A percentile compares a stretch with the other conserved stretches of the same genome.
Conservation (phyloP, 2,797 vertebrate species). For the Zenarchopterus dispar region DNA sequence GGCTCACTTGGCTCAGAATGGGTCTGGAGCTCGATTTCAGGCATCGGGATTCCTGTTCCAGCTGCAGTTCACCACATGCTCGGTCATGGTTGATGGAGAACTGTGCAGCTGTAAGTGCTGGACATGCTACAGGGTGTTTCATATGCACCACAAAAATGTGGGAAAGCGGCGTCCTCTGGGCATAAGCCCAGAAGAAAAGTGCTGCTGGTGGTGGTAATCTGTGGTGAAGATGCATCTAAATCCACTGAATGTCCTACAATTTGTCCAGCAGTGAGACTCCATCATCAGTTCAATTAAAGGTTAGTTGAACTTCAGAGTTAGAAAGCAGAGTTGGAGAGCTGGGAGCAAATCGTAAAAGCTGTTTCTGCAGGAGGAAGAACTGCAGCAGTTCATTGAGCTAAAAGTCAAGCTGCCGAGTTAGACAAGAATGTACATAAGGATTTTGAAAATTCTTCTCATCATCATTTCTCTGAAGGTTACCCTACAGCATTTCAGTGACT, state of each 20-base stretch:
- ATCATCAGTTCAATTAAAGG: too few species aligned
- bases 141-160: neutral
- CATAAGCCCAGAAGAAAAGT: neutral
- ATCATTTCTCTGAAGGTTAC: too few species aligned
- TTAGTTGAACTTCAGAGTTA: too few species aligned
- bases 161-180: neutral
- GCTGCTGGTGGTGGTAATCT: neutral
- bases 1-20: too few species aligned
- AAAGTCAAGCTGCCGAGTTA: conserved; percentile 17
- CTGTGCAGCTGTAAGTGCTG: neutral
- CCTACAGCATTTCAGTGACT: too few species aligned
- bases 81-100: neutral
- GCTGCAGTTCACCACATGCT: neutral
- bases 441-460: too few species aligned
- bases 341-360: neutral
- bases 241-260: too few species aligned
- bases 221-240: neutral
- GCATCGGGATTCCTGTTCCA: neutral
- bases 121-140: neutral
- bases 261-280: too few species aligned
- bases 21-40: neutral
- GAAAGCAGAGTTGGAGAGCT: too few species aligned
- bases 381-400: conserved; percentile 15
- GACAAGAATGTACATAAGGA: too few species aligned
- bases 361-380: conserved; percentile 5